Percentiles rank a stretch among this genome's conserved stretches.
phyloP scores from a whole-genome alignment of 30 jellyfish, hydroid and myxozoan genomes.

The Sanderia malayensis region DNA sequence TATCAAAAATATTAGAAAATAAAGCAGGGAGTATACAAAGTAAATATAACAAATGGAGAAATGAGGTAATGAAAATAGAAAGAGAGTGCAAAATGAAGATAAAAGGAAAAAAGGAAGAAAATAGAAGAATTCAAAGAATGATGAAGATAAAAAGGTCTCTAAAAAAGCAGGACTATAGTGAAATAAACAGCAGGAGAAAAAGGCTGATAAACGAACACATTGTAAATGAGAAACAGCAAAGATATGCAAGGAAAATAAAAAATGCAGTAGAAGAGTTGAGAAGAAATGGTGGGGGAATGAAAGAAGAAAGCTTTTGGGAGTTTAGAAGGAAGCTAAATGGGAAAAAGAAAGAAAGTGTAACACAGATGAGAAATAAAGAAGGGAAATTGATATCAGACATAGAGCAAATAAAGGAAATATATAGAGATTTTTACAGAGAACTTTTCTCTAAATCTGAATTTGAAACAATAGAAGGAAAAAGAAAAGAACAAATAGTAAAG shows the following conservation, averaged over 20 bases:
- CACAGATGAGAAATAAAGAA: slow-evolving; percentile 9
- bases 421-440: slow-evolving; percentile 15
- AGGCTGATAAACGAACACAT: slow-evolving; percentile 2
- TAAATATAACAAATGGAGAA: neutral
- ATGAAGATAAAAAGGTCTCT: slow-evolving; percentile 11
- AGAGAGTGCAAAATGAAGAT: neutral
- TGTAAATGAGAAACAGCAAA: slow-evolving; percentile 3
- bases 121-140: neutral
- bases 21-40: neutral
- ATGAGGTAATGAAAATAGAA: neutral
- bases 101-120: neutral
- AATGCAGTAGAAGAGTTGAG: slow-evolving; percentile 28
- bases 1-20: neutral
- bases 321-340: slow-evolving; percentile 20
- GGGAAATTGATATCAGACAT: slow-evolving; percentile 15
- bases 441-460: neutral
- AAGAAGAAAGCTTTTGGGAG: slow-evolving; percentile 30
- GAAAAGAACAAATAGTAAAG: slow-evolving; percentile 10
- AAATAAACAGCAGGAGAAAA: neutral
- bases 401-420: slow-evolving; percentile 17
- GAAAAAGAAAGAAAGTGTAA: slow-evolving; percentile 5
- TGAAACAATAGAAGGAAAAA: slow-evolving; percentile 16
- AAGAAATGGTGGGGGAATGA: slow-evolving; percentile 28
- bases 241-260: slow-evolving; percentile 1
- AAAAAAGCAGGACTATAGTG: neutral